Conservation (phyloP, 1,140 invertebrate genomes). For the Drosophila miranda region DNA sequence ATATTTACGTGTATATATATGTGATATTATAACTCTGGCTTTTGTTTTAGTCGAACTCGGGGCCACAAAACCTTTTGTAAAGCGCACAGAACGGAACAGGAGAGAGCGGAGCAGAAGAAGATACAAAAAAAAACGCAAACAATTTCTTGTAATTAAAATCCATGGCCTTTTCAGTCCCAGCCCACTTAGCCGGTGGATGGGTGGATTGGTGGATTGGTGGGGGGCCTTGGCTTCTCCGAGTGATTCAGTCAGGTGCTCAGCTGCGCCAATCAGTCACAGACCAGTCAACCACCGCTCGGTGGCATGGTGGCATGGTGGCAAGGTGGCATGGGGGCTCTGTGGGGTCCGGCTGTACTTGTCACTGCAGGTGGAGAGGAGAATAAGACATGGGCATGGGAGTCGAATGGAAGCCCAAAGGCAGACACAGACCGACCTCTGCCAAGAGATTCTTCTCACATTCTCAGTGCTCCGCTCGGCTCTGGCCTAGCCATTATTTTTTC, state of each 20-base stretch:
- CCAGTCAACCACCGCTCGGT: constrained; percentile 65
- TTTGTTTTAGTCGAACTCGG: constrained; percentile 42
- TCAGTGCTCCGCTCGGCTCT: too few relatives aligned
- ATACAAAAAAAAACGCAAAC: constrained; percentile 55
- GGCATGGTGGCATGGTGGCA: too few relatives aligned
- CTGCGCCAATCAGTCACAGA: constrained; percentile 76
- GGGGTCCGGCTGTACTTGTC: constrained; percentile 59
- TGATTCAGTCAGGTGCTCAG: constrained; percentile 76
- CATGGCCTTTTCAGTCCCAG: constrained; percentile 68
- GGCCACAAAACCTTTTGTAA: constrained; percentile 37
- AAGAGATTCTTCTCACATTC: constrained; percentile 25
- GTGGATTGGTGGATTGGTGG: neutral
- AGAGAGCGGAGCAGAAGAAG: neutral
- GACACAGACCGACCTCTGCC: constrained; percentile 35
- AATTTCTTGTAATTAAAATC: constrained; percentile 80
- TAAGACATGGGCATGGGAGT: neutral
- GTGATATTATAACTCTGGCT: constrained; percentile 30
- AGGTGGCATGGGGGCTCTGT: too few relatives aligned
- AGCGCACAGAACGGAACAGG: constrained; percentile 4
- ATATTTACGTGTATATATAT: constrained; percentile 2
- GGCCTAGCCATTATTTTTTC: constrained; percentile 20
- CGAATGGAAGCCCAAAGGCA: constrained; percentile 42
- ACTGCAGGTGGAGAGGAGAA: constrained; percentile 51
- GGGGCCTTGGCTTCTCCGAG: neutral
- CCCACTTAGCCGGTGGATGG: constrained; percentile 25